Evolutionary conservation across 92 coral and sea anemone genomes (phyloP).

Genomic region (Metridium senile): DNA sequence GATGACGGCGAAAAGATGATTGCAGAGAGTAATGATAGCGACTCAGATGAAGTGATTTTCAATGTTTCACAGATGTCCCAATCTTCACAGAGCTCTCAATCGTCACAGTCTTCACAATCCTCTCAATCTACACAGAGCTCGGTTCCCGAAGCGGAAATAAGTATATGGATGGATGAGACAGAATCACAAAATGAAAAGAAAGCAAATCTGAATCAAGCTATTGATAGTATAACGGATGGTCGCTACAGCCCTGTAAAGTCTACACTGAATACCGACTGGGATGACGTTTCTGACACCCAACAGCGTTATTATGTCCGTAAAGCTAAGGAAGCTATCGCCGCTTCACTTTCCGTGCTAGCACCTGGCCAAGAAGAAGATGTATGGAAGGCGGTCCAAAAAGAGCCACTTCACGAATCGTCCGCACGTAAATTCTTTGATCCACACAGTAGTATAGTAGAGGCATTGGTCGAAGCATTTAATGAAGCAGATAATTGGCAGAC

Average conservation of each 20-base stretch:
- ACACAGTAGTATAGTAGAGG: constrained; percentile 1
- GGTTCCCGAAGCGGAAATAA: constrained; percentile 55
- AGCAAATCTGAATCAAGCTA: constrained; percentile 35
- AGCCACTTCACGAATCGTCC: neutral
- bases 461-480: constrained; percentile 9
- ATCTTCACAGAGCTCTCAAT: constrained; percentile 16
- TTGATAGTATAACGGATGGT: constrained; percentile 38
- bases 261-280: constrained; percentile 38
- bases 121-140: constrained; percentile 13
- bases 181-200: constrained; percentile 48
- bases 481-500: constrained; percentile 31
- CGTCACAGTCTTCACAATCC: constrained; percentile 11
- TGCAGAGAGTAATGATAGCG: no score
- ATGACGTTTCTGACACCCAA: constrained; percentile 50
- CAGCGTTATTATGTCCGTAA: constrained; percentile 44
- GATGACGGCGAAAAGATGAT: no score
- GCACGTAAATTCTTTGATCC: constrained; percentile 29
- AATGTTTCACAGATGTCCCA: no score
- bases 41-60: no score
- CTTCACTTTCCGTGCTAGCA: constrained; percentile 41
- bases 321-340: constrained; percentile 38
- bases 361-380: constrained; percentile 63
- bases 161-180: constrained; percentile 56
- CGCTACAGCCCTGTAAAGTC: constrained; percentile 49
- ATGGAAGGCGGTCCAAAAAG: constrained; percentile 38